These are phyloP conservation scores for Pantherophis alleghaniensis DNA, from an alignment of 2,797 vertebrate species.

Conservation along the genomic window DNA sequence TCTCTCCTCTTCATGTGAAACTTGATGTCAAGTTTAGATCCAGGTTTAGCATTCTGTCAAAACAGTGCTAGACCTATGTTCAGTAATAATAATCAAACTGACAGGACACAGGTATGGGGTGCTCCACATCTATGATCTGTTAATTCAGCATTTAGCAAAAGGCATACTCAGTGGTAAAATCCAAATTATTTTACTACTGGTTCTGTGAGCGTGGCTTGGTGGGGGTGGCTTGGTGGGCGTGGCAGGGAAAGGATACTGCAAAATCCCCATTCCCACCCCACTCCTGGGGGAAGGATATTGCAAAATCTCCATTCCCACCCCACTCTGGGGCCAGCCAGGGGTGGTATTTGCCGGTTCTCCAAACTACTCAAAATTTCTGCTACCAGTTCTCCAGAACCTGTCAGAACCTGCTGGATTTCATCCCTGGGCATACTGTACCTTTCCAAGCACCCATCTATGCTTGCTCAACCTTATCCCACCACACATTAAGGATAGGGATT, in stretches of 20 bases:
- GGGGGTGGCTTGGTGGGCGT: too few species aligned
- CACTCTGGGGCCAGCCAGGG: too few species aligned
- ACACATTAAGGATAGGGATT: background rate
- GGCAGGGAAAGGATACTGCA: too few species aligned
- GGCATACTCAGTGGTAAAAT: background rate
- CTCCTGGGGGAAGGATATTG: too few species aligned
- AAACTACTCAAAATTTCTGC: too few species aligned
- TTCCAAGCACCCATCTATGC: background rate
- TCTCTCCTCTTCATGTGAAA: background rate
- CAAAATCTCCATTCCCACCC: too few species aligned
- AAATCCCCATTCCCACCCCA: too few species aligned
- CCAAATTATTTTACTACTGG: too few species aligned
- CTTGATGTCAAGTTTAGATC: background rate
- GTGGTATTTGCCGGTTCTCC: too few species aligned
- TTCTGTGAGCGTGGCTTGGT: too few species aligned
- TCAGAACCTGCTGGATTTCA: too few species aligned
- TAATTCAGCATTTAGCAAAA: background rate
- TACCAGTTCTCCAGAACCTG: too few species aligned
- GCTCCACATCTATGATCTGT: background rate
- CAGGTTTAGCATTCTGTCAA: background rate
- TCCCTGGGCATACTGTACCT: background rate
- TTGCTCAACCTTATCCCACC: background rate
- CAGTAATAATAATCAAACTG: background rate
- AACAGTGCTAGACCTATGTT: background rate
- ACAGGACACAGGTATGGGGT: background rate